phyloP scores from a whole-genome alignment of 2,888 invertebrate genomes.

The Alcis repandata region DNA sequence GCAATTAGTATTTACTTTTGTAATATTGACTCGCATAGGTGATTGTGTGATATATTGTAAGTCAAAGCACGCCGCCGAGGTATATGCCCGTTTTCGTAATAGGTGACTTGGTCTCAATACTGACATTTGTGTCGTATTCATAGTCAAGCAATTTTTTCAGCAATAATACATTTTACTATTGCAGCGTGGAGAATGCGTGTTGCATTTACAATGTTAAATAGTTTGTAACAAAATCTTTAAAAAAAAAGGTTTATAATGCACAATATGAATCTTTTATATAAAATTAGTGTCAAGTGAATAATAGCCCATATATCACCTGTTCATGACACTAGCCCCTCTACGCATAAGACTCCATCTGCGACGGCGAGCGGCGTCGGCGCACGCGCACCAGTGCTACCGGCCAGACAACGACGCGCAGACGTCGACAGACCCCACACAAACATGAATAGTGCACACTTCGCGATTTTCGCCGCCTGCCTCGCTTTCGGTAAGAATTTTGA shows the following conservation, averaged over 20 bases:
- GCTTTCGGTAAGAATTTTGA: constrained; percentile 71
- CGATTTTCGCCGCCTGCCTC: constrained; percentile 70
- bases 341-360: constrained; percentile 55
- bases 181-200: not conserved
- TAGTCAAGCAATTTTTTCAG: constrained; percentile 54
- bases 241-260: not conserved
- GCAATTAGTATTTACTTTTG: not conserved
- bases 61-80: constrained; percentile 68
- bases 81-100: constrained; percentile 79
- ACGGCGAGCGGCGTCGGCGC: constrained; percentile 56
- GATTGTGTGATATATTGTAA: constrained; percentile 56
- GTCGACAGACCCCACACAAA: constrained; percentile 58
- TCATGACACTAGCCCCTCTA: constrained; percentile 57
- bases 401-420: constrained; percentile 73
- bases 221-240: not conserved
- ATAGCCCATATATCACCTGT: not conserved
- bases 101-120: constrained; percentile 65
- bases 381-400: constrained; percentile 75
- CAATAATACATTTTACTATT: not conserved
- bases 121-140: constrained; percentile 59
- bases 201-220: not conserved
- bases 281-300: not conserved
- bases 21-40: not conserved
- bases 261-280: not conserved
- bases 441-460: constrained; percentile 75